phyloP scores from a whole-genome alignment of 2,113 vertebrate species.

The Galemys pyrenaicus region DNA sequence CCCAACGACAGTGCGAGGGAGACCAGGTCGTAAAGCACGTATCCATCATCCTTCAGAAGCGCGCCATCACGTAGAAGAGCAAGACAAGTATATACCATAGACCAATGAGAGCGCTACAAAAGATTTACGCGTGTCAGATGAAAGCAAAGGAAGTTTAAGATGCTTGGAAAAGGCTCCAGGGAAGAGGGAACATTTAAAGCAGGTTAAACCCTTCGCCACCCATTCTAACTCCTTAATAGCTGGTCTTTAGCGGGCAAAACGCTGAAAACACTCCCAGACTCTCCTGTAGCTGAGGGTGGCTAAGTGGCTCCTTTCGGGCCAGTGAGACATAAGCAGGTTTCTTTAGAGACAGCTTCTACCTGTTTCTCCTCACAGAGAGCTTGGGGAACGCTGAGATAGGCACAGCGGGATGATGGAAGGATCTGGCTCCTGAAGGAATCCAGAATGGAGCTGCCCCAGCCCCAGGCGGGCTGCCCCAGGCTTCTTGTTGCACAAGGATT shows the following conservation, averaged over 20 bases:
- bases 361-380: neutral
- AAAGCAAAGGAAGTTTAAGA: slow-evolving; percentile 9
- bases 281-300: neutral
- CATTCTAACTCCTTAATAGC: neutral
- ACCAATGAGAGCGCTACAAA: neutral
- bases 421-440: neutral
- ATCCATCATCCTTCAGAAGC: neutral
- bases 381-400: neutral
- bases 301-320: neutral
- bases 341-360: neutral
- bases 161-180: neutral
- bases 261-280: neutral
- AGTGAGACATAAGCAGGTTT: neutral
- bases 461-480: neutral
- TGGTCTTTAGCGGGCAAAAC: neutral
- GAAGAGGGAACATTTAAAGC: neutral
- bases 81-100: neutral
- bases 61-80: neutral
- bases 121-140: neutral
- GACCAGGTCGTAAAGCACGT: neutral
- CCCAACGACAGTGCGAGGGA: neutral
- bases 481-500: neutral
- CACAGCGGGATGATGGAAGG: neutral
- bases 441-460: neutral
- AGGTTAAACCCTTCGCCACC: neutral